Percentiles rank a stretch among this genome's conserved stretches.
Evolutionary conservation across 2,797 vertebrate genomes (phyloP).

Genomic region (Hybognathus amarus): DNA sequence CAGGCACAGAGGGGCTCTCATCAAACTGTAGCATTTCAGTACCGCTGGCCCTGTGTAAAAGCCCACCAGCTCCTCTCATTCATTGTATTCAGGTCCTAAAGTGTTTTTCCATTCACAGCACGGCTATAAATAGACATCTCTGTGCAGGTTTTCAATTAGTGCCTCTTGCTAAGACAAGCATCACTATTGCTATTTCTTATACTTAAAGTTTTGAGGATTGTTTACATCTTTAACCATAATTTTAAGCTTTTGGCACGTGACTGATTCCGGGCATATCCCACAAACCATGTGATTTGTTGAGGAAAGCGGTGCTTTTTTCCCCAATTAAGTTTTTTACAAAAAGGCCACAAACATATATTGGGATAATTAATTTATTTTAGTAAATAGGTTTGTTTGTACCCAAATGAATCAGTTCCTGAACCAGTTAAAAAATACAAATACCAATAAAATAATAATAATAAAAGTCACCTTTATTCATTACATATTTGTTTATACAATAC

Average conservation of each 20-base stretch:
- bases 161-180: neutral
- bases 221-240: neutral
- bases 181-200: neutral
- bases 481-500: too few relatives aligned
- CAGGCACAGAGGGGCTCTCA: slow-evolving; percentile 37
- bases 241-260: neutral
- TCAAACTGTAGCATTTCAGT: slow-evolving; percentile 29
- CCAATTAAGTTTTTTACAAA: neutral
- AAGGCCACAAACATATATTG: neutral
- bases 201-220: neutral
- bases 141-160: slow-evolving; percentile 15
- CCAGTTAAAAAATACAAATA: too few relatives aligned
- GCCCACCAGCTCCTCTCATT: slow-evolving; percentile 7
- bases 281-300: neutral
- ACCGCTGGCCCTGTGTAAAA: slow-evolving; percentile 5
- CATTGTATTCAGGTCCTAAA: slow-evolving; percentile 9
- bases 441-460: too few relatives aligned
- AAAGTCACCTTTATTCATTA: too few relatives aligned
- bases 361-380: neutral
- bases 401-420: too few relatives aligned
- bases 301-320: neutral
- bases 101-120: slow-evolving; percentile 40
- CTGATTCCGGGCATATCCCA: neutral
- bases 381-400: neutral
- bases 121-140: slow-evolving; percentile 22